These are phyloP conservation scores for Hypomesus transpacificus DNA, from an alignment of 2,113 vertebrate species.

Conservation along the genomic window DNA sequence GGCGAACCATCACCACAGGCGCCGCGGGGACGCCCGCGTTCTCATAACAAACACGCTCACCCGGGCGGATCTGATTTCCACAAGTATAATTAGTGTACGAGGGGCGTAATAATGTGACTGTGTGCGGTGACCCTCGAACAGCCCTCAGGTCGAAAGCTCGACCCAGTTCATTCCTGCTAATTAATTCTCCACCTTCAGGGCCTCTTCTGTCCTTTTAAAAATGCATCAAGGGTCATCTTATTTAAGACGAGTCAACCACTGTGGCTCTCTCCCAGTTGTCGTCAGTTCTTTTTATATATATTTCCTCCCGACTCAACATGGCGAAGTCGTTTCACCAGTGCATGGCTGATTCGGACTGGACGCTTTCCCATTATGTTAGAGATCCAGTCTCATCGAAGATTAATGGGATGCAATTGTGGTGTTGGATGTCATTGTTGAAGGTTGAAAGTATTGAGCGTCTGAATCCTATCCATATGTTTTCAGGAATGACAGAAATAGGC, in stretches of 20 bases:
- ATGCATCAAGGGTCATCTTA: background rate
- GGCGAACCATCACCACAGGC: slow-evolving; percentile 34
- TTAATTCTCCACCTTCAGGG: slow-evolving; percentile 34
- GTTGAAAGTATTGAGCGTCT: slow-evolving; percentile 68
- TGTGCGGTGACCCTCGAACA: slow-evolving; percentile 41
- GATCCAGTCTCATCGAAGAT: slow-evolving; percentile 70
- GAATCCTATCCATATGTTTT: slow-evolving; percentile 73
- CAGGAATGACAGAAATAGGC: slow-evolving; percentile 74
- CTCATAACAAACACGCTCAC: slow-evolving; percentile 39
- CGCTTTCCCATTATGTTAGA: background rate
- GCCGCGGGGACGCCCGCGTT: slow-evolving; percentile 37
- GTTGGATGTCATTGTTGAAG: slow-evolving; percentile 73
- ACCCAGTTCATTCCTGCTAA: slow-evolving; percentile 33
- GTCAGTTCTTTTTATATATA: slow-evolving; percentile 3
- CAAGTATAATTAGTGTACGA: slow-evolving; percentile 45
- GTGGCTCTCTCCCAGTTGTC: slow-evolving; percentile 1
- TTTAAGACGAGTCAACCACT: slow-evolving; percentile 18
- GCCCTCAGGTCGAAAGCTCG: slow-evolving; percentile 33
- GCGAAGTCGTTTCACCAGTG: too few relatives aligned
- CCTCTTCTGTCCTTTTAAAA: slow-evolving; percentile 4
- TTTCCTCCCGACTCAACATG: too few relatives aligned
- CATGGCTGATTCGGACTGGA: background rate
- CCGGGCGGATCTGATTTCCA: slow-evolving; percentile 25
- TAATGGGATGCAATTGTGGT: slow-evolving; percentile 69
- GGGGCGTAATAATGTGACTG: slow-evolving; percentile 29